A percentile compares a stretch with the other conserved stretches of the same genome.
Conservation (phyloP, 1,140 invertebrate genomes). For the Euglossa dilemma region DNA sequence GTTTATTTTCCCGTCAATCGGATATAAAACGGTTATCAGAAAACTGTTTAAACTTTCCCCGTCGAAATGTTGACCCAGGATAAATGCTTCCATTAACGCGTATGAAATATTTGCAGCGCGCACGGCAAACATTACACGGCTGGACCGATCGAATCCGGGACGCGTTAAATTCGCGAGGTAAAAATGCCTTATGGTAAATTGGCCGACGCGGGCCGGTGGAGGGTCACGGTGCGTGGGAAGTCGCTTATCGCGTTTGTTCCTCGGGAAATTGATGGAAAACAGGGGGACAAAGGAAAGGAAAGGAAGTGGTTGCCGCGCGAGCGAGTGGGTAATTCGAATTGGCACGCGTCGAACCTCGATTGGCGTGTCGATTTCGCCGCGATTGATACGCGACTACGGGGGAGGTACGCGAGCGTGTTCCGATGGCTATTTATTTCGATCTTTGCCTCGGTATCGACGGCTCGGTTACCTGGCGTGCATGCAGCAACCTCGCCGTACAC, state of each 20-base stretch:
- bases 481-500: constrained; percentile 2
- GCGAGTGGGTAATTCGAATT: constrained; percentile 1
- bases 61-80: constrained; percentile 20
- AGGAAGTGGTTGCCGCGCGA: not conserved
- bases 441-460: constrained; percentile 26
- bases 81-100: constrained; percentile 19
- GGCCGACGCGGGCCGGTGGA: not conserved
- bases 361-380: constrained; percentile 1
- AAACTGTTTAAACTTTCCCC: not conserved
- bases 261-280: not conserved
- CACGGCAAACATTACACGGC: not conserved
- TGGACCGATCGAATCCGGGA: not conserved
- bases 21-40: constrained; percentile 5
- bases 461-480: constrained; percentile 34
- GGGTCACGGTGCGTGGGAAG: not conserved
- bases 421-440: constrained; percentile 33
- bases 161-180: not conserved
- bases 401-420: too few relatives aligned
- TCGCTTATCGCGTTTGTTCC: not conserved
- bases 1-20: not conserved
- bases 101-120: not conserved
- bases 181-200: not conserved
- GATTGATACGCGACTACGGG: not conserved
- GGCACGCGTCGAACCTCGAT: not conserved
- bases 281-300: not conserved